Conservation (phyloP, 2,113 vertebrate species). For the Solenodon paradoxus region DNA sequence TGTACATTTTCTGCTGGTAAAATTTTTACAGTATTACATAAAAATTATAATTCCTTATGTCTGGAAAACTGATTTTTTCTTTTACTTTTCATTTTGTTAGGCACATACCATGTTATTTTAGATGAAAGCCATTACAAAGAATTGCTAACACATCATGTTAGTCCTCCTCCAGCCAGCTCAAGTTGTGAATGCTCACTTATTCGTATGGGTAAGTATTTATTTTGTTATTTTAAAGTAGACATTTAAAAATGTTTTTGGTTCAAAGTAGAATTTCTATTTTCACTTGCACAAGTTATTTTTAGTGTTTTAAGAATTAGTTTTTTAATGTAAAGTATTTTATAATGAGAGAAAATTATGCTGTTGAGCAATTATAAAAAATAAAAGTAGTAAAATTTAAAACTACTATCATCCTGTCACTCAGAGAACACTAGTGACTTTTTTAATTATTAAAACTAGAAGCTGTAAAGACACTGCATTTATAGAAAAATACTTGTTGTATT, state of each 20-base stretch:
- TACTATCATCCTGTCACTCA: not conserved
- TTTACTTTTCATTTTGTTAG: conserved; percentile 73
- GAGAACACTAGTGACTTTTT: not conserved
- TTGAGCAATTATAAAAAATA: conserved; percentile 35
- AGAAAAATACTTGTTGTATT: not conserved
- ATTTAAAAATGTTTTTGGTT: not conserved
- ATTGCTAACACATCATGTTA: conserved; percentile 92
- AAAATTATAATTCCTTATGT: not conserved
- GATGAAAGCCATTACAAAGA: conserved; percentile 97
- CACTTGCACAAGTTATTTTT: conserved; percentile 21
- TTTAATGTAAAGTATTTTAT: not conserved
- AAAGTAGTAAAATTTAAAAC: conserved; percentile 4
- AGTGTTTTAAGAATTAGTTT: not conserved
- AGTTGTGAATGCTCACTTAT: conserved; percentile 96
- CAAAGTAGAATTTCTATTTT: not conserved
- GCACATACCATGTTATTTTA: conserved; percentile 94
- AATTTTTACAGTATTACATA: not conserved
- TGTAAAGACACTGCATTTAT: not conserved
- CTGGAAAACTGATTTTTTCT: not conserved
- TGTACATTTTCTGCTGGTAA: not conserved
- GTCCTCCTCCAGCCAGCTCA: conserved; percentile 92
- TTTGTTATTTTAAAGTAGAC: not conserved
- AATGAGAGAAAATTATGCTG: not conserved
- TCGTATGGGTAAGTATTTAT: conserved; percentile 92
- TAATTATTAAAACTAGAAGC: not conserved